Evolutionary conservation across 2,113 vertebrate species (phyloP), one percentile per base, ranked within the genome.

Genomic region (Macquaria australasica): DNA sequence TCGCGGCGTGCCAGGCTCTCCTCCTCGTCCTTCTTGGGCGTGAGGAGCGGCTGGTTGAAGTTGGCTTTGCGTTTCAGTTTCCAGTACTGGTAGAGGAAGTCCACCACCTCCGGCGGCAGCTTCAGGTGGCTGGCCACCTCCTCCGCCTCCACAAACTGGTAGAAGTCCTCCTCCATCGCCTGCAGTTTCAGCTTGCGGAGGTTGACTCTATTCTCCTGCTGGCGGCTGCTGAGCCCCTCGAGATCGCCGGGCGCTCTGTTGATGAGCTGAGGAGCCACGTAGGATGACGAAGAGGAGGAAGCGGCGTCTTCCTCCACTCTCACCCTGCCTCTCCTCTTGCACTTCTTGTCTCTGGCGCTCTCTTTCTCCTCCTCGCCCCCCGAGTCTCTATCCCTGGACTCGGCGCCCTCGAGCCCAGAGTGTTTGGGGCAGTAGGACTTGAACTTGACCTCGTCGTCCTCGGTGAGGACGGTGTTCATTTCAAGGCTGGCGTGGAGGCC

Each of bases 31-130:
- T 96, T 97, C 94, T 97, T 98, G 89, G 98, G 98, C 31, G 98
- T 98, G 87, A 99, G 96, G 58, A 99, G 97, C 48, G 98, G 98
- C 93, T 97, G 97, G 93, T 98, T 99, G 94, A 98, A 98, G 92
- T 97, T 98, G 81, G 96, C 96, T 94, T 98, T 98, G 86, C 98
- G 97, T 91, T 98, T 99, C 78, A 99, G 90, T 84, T 99, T 99
- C 98, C 98, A 99, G 95, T 99, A 99, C 94, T 99, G 97, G 87
- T 96, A 99, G 59, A 99, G 89, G 90, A 98, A 98, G 92, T 97
- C 98, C 91, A 98, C 97, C 0, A 87, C 88, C 73, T 98, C 97
- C 55, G 94, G 94, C 0, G 95, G 93, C 89, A 99, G 92, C 83
- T 95, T 94, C 91, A 98, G 93, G 6, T 85, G 95, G 48, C 91